phyloP scores from a whole-genome alignment of 2,888 invertebrate genomes.

The Eudemis profundana region DNA sequence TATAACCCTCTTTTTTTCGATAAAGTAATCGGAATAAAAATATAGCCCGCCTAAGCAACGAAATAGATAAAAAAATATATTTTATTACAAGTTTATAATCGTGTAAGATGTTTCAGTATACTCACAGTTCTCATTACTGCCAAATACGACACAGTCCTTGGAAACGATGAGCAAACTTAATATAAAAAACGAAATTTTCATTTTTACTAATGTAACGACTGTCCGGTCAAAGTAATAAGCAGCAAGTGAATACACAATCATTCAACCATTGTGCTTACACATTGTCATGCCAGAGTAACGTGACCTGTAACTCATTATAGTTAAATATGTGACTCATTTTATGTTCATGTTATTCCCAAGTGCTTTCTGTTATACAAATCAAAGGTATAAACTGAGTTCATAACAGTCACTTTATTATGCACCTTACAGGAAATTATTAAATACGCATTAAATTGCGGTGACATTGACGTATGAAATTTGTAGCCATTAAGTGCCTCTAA shows the following conservation, averaged over 20 bases:
- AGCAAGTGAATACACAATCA: conserved; percentile 9
- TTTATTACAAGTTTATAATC: no score
- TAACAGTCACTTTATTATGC: background rate
- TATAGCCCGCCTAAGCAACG: no score
- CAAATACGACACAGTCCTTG: background rate
- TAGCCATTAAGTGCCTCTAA: conserved; percentile 37
- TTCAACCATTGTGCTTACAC: background rate
- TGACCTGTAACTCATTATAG: conserved; percentile 9
- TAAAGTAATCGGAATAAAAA: no score
- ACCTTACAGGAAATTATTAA: conserved; percentile 5
- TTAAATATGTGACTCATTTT: conserved; percentile 19
- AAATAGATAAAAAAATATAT: no score
- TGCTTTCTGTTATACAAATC: conserved; percentile 43
- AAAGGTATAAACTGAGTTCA: background rate
- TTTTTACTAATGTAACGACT: conserved; percentile 18
- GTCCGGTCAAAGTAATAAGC: background rate
- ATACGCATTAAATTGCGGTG: conserved; percentile 17
- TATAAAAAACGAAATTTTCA: conserved; percentile 6
- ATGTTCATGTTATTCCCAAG: conserved; percentile 2
- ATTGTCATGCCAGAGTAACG: background rate
- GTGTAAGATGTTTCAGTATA: background rate
- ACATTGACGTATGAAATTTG: conserved; percentile 38
- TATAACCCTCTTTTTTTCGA: no score
- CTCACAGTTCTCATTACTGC: conserved; percentile 18
- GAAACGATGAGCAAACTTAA: background rate